These are phyloP conservation scores for Emys orbicularis DNA, from an alignment of 2,797 vertebrate genomes.

Conservation along the genomic window DNA sequence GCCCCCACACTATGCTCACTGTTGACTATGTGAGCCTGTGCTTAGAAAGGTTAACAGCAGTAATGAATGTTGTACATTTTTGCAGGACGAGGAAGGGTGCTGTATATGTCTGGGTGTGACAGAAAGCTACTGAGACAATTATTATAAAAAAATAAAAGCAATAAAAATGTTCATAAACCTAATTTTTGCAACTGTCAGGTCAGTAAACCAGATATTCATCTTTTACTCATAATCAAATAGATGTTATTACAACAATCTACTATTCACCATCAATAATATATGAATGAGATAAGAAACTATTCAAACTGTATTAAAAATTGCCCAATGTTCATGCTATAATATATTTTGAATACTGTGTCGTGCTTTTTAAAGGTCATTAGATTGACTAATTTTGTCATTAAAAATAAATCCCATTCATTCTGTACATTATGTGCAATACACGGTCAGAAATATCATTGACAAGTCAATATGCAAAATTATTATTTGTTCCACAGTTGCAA, in stretches of 20 bases:
- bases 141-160: neutral
- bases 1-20: neutral
- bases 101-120: neutral
- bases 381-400: neutral
- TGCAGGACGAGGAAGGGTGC: neutral
- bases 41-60: neutral
- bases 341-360: neutral
- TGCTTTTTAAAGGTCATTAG: neutral
- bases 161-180: neutral
- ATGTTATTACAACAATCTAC: slow-evolving; percentile 24
- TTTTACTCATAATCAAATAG: neutral
- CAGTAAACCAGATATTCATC: neutral
- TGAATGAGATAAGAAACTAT: neutral
- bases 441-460: neutral
- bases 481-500: neutral
- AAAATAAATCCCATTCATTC: neutral
- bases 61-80: neutral
- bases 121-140: neutral
- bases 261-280: neutral
- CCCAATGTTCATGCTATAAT: slow-evolving; percentile 7
- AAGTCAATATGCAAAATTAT: neutral
- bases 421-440: neutral
- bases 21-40: neutral
- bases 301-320: slow-evolving; percentile 11
- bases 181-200: neutral